phyloP scores from a whole-genome alignment of 2,888 invertebrate genomes.

The Brachynemurus nebulosus region DNA sequence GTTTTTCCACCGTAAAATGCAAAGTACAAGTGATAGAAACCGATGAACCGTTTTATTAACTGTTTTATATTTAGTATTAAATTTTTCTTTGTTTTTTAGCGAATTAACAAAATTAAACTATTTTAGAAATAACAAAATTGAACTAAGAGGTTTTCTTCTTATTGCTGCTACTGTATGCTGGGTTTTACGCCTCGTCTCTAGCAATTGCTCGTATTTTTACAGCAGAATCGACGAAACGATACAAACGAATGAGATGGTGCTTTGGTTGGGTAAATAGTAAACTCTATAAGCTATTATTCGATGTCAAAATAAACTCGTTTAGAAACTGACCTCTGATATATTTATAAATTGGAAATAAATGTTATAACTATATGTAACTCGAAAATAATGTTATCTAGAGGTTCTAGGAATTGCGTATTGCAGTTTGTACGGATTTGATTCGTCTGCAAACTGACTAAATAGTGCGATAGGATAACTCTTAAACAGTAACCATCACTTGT shows the following conservation, averaged over 20 bases:
- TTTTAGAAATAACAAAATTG: too few species aligned
- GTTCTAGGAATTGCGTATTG: background rate
- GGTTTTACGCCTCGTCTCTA: background rate
- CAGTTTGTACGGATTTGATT: background rate
- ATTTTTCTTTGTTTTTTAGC: too few species aligned
- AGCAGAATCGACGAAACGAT: background rate
- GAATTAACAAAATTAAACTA: too few species aligned
- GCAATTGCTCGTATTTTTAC: background rate
- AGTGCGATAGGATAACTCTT: background rate
- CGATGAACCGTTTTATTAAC: too few species aligned
- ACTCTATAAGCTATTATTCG: background rate
- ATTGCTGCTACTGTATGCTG: background rate
- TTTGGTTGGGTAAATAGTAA: background rate
- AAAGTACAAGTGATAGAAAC: too few species aligned
- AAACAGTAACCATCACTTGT: background rate
- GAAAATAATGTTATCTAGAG: background rate
- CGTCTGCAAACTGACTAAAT: background rate
- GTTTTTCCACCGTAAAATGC: too few species aligned
- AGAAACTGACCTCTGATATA: background rate
- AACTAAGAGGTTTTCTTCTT: too few species aligned
- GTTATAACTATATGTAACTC: too few species aligned
- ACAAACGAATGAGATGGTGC: background rate
- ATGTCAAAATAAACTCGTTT: background rate
- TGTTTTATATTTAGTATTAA: too few species aligned
- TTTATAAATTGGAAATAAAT: too few species aligned